A percentile compares a stretch with the other conserved stretches of the same genome.
These are phyloP conservation scores for Macrophya alboannulata DNA, from an alignment of 2,888 invertebrate species.

Conservation along the genomic window DNA sequence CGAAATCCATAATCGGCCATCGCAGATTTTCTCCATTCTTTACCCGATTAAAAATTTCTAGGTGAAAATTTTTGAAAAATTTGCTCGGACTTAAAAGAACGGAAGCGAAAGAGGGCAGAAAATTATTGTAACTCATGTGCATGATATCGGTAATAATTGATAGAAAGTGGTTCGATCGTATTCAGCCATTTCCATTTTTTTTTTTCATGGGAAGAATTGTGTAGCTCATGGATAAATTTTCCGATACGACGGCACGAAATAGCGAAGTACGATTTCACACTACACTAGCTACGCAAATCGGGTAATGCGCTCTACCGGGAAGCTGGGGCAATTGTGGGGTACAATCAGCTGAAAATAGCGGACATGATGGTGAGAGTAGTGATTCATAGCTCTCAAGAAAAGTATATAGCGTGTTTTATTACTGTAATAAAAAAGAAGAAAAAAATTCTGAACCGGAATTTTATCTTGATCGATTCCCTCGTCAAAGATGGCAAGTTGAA, in stretches of 20 bases:
- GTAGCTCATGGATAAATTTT: not conserved
- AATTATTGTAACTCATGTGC: no score
- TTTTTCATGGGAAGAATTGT: no score
- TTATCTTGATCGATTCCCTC: not conserved
- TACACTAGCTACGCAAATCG: not conserved
- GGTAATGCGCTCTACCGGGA: not conserved
- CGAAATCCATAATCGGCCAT: no score
- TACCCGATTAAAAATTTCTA: no score
- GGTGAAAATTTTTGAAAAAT: no score
- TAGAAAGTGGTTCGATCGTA: no score
- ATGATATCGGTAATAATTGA: no score
- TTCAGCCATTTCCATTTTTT: no score
- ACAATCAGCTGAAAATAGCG: slow-evolving; percentile 4
- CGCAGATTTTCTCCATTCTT: no score
- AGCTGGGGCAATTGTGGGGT: not conserved
- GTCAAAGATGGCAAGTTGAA: not conserved
- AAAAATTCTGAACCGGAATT: not conserved
- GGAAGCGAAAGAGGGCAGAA: not conserved
- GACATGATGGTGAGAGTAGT: not conserved
- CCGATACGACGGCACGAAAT: not conserved
- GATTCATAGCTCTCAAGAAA: slow-evolving; percentile 4
- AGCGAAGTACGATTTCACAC: not conserved
- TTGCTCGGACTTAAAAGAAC: no score
- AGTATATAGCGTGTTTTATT: not conserved
- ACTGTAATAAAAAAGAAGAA: not conserved